Conservation (phyloP, 2,888 invertebrate species). For the Cheilosia urbana region DNA sequence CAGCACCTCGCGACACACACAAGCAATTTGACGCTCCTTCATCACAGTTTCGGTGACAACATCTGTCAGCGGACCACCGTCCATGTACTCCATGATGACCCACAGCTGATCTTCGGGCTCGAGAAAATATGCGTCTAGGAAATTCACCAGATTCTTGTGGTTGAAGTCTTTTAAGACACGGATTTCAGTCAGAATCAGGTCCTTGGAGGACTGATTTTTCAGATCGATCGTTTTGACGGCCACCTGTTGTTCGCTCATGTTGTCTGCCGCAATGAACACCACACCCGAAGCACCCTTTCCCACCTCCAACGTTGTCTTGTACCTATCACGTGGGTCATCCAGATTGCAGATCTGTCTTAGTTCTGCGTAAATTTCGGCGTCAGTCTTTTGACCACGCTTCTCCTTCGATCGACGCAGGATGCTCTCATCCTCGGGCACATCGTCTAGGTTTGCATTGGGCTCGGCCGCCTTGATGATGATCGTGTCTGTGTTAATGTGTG, state of each 20-base stretch:
- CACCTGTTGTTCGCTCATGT: slow-evolving; percentile 89
- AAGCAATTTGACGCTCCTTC: slow-evolving; percentile 98
- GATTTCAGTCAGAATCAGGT: slow-evolving; percentile 97
- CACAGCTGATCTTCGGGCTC: slow-evolving; percentile 95
- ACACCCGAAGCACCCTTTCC: slow-evolving; percentile 97
- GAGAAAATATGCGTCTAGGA: slow-evolving; percentile 95
- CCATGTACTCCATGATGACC: slow-evolving; percentile 98
- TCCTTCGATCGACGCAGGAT: slow-evolving; percentile 83
- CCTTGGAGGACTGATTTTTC: slow-evolving; percentile 97
- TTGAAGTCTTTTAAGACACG: slow-evolving; percentile 95
- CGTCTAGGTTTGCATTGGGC: slow-evolving; percentile 82
- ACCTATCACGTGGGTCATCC: slow-evolving; percentile 92
- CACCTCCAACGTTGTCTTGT: slow-evolving; percentile 92
- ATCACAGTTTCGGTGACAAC: slow-evolving; percentile 98
- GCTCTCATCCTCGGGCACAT: slow-evolving; percentile 82
- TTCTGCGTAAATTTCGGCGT: slow-evolving; percentile 88
- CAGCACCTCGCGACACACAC: slow-evolving; percentile 95
- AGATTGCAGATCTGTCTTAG: slow-evolving; percentile 91
- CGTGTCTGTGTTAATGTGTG: slow-evolving; percentile 81
- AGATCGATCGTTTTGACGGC: slow-evolving; percentile 99
- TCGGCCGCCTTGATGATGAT: slow-evolving; percentile 81
- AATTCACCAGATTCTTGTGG: slow-evolving; percentile 98
- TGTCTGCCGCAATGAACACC: slow-evolving; percentile 95
- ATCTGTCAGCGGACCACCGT: slow-evolving; percentile 97
- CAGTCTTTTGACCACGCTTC: slow-evolving; percentile 82